Evolutionary conservation across 2,888 invertebrate genomes (phyloP).

Genomic region (Colletes collaris): DNA sequence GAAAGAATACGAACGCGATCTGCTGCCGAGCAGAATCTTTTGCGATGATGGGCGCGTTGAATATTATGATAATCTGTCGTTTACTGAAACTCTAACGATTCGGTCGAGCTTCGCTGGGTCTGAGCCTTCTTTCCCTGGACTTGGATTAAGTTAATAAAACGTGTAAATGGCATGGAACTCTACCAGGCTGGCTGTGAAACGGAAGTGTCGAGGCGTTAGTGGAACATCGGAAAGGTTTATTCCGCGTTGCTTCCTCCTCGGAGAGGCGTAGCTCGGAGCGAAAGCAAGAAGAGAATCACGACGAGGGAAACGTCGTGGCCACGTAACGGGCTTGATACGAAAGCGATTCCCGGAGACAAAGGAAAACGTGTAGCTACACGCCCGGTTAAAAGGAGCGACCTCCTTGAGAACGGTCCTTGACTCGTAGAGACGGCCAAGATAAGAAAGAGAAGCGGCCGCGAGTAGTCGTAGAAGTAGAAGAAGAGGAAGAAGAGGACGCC

Average conservation of each 20-base stretch:
- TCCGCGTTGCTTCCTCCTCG: slow-evolving; percentile 6
- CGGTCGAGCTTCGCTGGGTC: too few species aligned
- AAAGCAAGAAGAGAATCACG: slow-evolving; percentile 25
- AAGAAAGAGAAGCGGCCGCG: slow-evolving; percentile 57
- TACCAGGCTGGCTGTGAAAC: too few species aligned
- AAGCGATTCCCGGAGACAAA: slow-evolving; percentile 66
- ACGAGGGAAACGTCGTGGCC: slow-evolving; percentile 26
- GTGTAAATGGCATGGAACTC: too few species aligned
- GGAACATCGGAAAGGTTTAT: neutral
- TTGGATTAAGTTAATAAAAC: too few species aligned
- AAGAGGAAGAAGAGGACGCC: slow-evolving; percentile 43
- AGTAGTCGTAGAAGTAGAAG: slow-evolving; percentile 60
- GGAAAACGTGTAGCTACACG: slow-evolving; percentile 61
- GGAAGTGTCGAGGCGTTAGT: too few species aligned
- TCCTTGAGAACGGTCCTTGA: slow-evolving; percentile 83
- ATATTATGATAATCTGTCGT: neutral
- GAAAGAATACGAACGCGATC: slow-evolving; percentile 17
- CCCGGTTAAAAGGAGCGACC: slow-evolving; percentile 79
- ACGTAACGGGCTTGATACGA: slow-evolving; percentile 53
- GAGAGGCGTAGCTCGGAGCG: slow-evolving; percentile 5
- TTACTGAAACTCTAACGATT: neutral
- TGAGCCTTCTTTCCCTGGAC: too few species aligned
- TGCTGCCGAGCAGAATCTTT: neutral
- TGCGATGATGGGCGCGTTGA: neutral
- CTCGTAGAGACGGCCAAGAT: slow-evolving; percentile 75